Base-by-base conservation (phyloP, 2,113 vertebrate species). In the Cyanoramphus novaezelandiae region DNA sequence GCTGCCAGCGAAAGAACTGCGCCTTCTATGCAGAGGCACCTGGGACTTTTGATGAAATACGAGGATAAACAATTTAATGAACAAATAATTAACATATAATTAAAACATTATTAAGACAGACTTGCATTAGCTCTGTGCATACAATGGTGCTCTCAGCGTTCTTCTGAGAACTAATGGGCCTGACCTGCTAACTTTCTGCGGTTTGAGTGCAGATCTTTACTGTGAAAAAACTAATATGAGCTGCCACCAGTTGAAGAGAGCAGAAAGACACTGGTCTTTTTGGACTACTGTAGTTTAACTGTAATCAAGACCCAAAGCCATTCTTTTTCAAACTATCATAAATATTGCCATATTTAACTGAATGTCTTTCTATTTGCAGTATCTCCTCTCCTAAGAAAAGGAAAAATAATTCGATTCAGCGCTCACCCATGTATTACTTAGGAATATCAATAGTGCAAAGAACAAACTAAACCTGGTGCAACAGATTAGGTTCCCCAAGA, bases 11-110 rank as follows among this genome's bases (percentile, higher is more conserved):
- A 79, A 65, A 80, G 50, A 75, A 28, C 74, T 37, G 67, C 14
- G 13, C 94, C 21, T 94, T 95, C 82, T 31, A 83, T 72, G 10
- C 37, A 68, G 60, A 43, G 77, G 44, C 95, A 92, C 89, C 31
- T 59, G 95, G 96, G 96, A 92, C n/a, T 93, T 65, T 28, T 86
- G 64, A 96, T 93, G 62, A 94, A 95, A 63, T 91, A 89, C 3
- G 27, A 94, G 76, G 78, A 90, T 92, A 95, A 97, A 96, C 83
- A 95, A 53, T 53, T 41, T 31, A 31, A 96, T 96, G 77, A 96
- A 95, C 97, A 97, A 97, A 97, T 96, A 97, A 97, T 97, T 97
- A 97, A 88, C 50, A 53, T 28, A 67, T 77, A 96, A 97, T 98
- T 95, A 97, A 97, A 96, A 82, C 44, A 89, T 95, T 97, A 94